Evolutionary conservation across 64 coral and sea anemone species (phyloP), one percentile per base, ranked within the genome.

Genomic region (Acropora yongei): DNA sequence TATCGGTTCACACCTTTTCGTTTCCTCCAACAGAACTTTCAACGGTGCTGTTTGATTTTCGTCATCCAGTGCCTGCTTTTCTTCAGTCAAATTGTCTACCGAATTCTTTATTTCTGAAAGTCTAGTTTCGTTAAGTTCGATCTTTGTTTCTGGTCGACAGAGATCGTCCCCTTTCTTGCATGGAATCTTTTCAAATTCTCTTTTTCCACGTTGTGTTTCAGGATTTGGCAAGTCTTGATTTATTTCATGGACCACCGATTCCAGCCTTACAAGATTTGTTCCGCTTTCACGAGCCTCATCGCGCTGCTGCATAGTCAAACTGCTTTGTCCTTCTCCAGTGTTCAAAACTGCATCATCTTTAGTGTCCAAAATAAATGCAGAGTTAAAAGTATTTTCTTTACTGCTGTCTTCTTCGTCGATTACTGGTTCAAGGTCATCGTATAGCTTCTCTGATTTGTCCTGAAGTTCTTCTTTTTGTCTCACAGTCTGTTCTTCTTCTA

Each of bases 381-480:
- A 65, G 18, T 47, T 11, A 16, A 67, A 0, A 0, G 6, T 85
- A 6, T 68, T 65, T 47, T 71, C 16, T 45, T 84, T 60, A 67
- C 66, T 43, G 4, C 44, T 42, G 47, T 48, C 14, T 48, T 85
- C 18, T 5, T 48, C 66, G 47, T 30, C 17, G 16, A 72, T 69
- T 14, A 85, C 44, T 30, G 30, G 6, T 72, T 72, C 43, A 20
- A 85, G 48, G 42, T 72, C 82, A 71, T 71, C 61, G 0, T 80
- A 12, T 78, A 73, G 76, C n/a, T 51, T 18, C 65, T 74, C 41
- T 13, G 80, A 9, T 60, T 93, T 57, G 16, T 93, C 45, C 16
- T 71, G 82, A 0, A 93, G 65, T 6, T 93, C 83, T 7, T 80
- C 87, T 20, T 60, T 93, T 17, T 84, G 55, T 61, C 58, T 87